phyloP scores from a whole-genome alignment of 2,113 vertebrate genomes.

The Microcebus tavaratra region DNA sequence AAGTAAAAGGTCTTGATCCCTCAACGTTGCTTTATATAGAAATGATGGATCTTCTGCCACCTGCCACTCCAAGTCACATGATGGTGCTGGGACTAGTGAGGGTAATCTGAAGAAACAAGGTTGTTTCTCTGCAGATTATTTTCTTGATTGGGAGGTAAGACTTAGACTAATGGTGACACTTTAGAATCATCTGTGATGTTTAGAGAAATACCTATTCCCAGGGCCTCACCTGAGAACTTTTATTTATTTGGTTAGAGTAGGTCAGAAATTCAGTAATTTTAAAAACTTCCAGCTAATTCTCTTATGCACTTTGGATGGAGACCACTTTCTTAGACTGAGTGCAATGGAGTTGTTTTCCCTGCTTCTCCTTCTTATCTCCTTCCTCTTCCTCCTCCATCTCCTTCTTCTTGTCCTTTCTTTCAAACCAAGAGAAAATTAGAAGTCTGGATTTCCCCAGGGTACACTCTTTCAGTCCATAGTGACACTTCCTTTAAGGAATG shows the following conservation, averaged over 20 bases:
- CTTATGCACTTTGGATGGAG: background rate
- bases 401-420: background rate
- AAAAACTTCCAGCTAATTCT: background rate
- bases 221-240: background rate
- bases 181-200: background rate
- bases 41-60: background rate
- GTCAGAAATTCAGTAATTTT: background rate
- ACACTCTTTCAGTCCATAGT: background rate
- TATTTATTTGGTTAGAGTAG: background rate
- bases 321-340: background rate
- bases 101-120: background rate
- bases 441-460: background rate
- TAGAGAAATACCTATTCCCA: background rate
- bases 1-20: background rate
- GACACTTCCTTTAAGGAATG: background rate
- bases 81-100: background rate
- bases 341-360: background rate
- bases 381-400: accelerated
- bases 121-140: background rate
- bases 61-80: too few relatives aligned
- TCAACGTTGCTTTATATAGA: background rate
- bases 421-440: background rate
- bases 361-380: background rate
- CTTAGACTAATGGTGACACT: background rate
- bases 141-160: background rate